These are phyloP conservation scores for Apoda limacodes DNA, from an alignment of 2,888 invertebrate species.

Conservation along the genomic window DNA sequence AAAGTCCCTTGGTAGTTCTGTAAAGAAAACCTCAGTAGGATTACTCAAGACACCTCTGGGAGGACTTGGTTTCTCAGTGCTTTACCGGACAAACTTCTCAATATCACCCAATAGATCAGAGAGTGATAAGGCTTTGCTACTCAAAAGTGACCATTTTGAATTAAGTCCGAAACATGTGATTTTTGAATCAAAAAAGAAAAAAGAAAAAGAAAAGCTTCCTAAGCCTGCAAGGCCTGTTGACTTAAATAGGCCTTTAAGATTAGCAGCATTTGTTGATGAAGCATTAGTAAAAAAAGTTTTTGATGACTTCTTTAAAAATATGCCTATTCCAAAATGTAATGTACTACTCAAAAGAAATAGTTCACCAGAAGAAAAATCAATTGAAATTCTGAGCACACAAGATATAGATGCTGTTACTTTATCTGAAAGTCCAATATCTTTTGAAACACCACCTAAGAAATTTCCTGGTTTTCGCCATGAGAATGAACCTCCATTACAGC, in stretches of 20 bases:
- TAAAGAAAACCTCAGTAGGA: conserved; percentile 85
- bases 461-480: conserved; percentile 52
- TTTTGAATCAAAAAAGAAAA: conserved; percentile 71
- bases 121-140: conserved; percentile 77
- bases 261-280: conserved; percentile 81
- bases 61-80: conserved; percentile 83
- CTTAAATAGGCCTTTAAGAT: conserved; percentile 77
- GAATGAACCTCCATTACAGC: conserved; percentile 75
- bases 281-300: conserved; percentile 37
- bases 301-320: conserved; percentile 45
- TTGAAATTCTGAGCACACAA: conserved; percentile 46
- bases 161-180: conserved; percentile 76
- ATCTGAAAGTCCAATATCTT: conserved; percentile 49
- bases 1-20: conserved; percentile 82
- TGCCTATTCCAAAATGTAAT: conserved; percentile 44
- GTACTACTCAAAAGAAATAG: conserved; percentile 48
- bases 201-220: conserved; percentile 39
- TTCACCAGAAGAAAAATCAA: conserved; percentile 22
- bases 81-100: conserved; percentile 93
- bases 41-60: conserved; percentile 91
- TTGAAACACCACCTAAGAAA: conserved; percentile 54
- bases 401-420: conserved; percentile 34
- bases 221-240: conserved; percentile 59
- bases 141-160: conserved; percentile 96
- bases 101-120: conserved; percentile 86